Conservation (phyloP, 2,888 invertebrate genomes). For the Callyntrura guangdongensis region DNA sequence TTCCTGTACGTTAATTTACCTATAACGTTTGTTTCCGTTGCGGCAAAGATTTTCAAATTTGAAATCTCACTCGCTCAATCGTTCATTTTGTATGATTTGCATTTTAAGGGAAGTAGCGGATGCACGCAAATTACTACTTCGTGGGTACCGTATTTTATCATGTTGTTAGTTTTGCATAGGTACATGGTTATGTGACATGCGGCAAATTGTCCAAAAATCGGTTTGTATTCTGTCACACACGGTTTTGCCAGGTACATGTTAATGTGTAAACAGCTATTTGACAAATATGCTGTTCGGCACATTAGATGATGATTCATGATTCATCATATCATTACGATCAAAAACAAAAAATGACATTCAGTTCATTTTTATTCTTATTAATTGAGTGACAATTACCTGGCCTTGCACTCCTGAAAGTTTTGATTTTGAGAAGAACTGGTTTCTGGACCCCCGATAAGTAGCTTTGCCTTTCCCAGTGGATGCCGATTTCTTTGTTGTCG, state of each 20-base stretch:
- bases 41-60: background rate
- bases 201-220: background rate
- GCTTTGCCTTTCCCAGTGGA: slow-evolving; percentile 70
- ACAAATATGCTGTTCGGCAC: too few relatives aligned
- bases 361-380: slow-evolving; percentile 16
- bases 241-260: background rate
- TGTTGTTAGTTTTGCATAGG: background rate
- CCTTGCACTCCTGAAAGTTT: slow-evolving; percentile 71
- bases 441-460: slow-evolving; percentile 73
- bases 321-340: too few relatives aligned
- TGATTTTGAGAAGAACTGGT: slow-evolving; percentile 70
- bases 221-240: background rate
- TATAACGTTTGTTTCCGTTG: slow-evolving; percentile 15
- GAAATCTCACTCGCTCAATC: background rate
- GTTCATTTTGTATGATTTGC: background rate
- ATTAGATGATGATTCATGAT: too few relatives aligned
- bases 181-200: background rate
- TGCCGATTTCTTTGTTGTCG: slow-evolving; percentile 59
- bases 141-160: background rate
- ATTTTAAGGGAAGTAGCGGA: slow-evolving; percentile 24
- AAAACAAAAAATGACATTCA: slow-evolving; percentile 1
- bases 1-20: slow-evolving; percentile 46
- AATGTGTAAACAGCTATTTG: background rate
- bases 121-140: background rate
- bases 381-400: slow-evolving; percentile 58